Evolutionary conservation across 2,113 vertebrate genomes (phyloP).

Genomic region (Peromyscus leucopus): DNA sequence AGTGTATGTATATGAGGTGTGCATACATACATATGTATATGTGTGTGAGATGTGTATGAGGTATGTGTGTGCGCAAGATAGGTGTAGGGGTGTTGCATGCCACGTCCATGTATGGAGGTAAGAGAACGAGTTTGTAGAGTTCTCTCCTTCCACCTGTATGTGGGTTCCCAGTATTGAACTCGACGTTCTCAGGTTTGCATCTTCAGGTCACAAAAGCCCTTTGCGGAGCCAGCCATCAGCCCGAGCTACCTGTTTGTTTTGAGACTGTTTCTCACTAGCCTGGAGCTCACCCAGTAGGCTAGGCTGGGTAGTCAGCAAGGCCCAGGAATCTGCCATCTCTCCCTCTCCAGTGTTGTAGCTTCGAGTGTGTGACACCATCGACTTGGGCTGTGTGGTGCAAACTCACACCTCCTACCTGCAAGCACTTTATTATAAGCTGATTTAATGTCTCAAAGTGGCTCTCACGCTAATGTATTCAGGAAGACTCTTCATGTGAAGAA

Average conservation of each 20-base stretch:
- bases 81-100: not conserved
- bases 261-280: not conserved
- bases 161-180: not conserved
- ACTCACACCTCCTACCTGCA: not conserved
- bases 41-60: not conserved
- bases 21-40: not conserved
- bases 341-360: not conserved
- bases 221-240: not conserved
- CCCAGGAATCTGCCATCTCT: not conserved
- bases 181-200: not conserved
- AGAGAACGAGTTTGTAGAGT: no score
- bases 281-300: not conserved
- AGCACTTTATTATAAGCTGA: not conserved
- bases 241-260: not conserved
- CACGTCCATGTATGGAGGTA: not conserved
- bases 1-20: not conserved
- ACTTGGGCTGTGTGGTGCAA: not conserved
- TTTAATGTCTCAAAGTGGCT: constrained; percentile 15
- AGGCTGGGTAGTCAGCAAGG: not conserved
- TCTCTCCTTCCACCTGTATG: not conserved
- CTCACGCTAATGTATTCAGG: not conserved
- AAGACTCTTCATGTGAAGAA: not conserved
- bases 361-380: not conserved
- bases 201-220: not conserved
- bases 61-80: not conserved